Base-by-base conservation (phyloP, 2,113 vertebrate species). In the Cyrtonyx montezumae region DNA sequence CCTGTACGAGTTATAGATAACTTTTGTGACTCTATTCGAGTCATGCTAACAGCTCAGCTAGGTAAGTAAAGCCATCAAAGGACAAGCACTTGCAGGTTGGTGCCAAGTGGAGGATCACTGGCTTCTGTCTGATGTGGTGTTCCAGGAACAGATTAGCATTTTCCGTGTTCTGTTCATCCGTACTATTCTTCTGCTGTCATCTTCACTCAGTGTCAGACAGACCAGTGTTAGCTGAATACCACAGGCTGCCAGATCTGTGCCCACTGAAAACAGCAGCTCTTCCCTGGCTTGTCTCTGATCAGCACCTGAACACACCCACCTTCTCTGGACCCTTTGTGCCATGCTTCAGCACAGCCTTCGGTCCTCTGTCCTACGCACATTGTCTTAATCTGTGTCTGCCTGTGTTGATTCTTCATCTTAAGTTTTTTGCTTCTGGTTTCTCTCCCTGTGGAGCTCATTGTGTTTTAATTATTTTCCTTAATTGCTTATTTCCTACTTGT, bases 11-110 rank as follows among this genome's bases (percentile, higher is more conserved):
- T 98, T 63, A 97, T 99, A 82, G 94, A 96, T 45, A 97, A 98
- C 55, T 96, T 96, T 30, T 99, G 98, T 81, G 94, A 97, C 73
- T 99, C 99, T 46, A 79, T 99, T 36, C 97, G 98, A 96, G 97
- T 97, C 97, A 98, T 99, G 97, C 56, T 97, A 85, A 96, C 98
- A 8, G 96, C 97, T 14, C 96, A 98, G 56, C 96, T 98, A 69
- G 99, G 99, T 99, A 94, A 89, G 96, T 96, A 46, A 66, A 84
- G 22, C 21, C 45, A 48, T 15, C 34, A 25, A 2, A 42, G 48
- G 7, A 45, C 1, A 2, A 62, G n/a, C 34, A 13, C 65, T 89
- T 82, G 25, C n/a, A 59, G 75, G 66, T 28, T 40, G 49, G 20
- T 68, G 66, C 61, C 43, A 82, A 65, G 51, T 66, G 81, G 40